Conservation (phyloP, 2,888 invertebrate species). For the Caenorhabditis wallacei region DNA sequence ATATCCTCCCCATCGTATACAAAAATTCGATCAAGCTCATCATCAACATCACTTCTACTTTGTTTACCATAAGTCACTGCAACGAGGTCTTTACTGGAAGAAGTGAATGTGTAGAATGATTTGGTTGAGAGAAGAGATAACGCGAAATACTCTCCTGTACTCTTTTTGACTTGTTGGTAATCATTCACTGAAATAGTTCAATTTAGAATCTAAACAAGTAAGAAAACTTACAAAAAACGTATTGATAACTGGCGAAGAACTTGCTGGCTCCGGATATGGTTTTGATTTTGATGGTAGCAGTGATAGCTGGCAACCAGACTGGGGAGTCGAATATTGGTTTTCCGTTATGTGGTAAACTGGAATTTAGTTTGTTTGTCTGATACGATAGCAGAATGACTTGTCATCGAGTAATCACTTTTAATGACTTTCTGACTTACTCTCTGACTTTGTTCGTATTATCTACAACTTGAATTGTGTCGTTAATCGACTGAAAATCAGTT, state of each 20-base stretch:
- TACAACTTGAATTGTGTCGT: constrained; percentile 7
- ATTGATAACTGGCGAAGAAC: constrained; percentile 7
- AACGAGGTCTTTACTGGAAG: constrained; percentile 4
- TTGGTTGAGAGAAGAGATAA: constrained; percentile 9
- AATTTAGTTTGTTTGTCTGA: constrained; percentile 3
- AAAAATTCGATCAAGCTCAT: constrained; percentile 3
- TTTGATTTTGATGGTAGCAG: not conserved
- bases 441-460: constrained; percentile 3
- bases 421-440: constrained; percentile 1
- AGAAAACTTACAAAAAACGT: constrained; percentile 3
- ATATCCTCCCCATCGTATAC: constrained; percentile 44
- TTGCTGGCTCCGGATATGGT: not conserved
- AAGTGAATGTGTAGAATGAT: constrained; percentile 17
- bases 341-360: not conserved
- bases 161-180: constrained; percentile 6
- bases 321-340: not conserved
- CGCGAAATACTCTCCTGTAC: constrained; percentile 34
- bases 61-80: constrained; percentile 1
- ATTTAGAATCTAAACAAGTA: not conserved
- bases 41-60: constrained; percentile 11
- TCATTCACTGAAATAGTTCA: constrained; percentile 19
- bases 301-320: constrained; percentile 3
- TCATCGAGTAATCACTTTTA: too few relatives aligned
- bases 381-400: not conserved
- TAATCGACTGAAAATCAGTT: constrained; percentile 11